A percentile compares a stretch with the other conserved stretches of the same genome.
These are phyloP conservation scores for Cryptops parisi DNA, from an alignment of 2,888 invertebrate species.

Conservation along the genomic window DNA sequence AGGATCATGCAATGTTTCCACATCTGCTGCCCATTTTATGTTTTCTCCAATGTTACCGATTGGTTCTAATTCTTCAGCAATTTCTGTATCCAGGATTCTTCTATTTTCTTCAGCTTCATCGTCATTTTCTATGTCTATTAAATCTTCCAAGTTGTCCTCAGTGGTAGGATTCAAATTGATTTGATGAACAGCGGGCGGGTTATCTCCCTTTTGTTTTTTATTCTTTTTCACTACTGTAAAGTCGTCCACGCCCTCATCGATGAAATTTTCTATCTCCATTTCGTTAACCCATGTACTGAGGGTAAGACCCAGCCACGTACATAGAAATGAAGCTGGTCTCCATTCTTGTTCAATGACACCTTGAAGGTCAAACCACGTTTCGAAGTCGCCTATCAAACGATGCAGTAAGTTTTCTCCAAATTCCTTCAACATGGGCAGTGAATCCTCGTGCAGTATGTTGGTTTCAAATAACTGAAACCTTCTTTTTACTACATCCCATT, in stretches of 20 bases:
- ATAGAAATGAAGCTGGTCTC: constrained; percentile 4
- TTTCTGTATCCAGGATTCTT: not conserved
- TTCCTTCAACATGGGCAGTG: not conserved
- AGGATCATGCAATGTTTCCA: constrained; percentile 1
- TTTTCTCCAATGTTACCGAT: not conserved
- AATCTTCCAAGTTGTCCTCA: not conserved
- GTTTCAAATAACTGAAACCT: not conserved
- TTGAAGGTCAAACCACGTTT: not conserved
- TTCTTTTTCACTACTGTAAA: not conserved
- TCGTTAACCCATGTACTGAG: constrained; percentile 1
- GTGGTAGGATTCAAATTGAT: not conserved
- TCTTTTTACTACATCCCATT: not conserved
- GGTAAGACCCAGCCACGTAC: constrained; percentile 5
- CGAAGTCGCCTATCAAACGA: not conserved
- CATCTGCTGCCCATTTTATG: not conserved
- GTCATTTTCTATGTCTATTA: constrained; percentile 7
- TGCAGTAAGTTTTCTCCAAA: not conserved
- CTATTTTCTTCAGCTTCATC: constrained; percentile 1
- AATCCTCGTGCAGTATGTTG: not conserved
- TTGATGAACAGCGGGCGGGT: not conserved
- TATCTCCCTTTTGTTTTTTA: not conserved
- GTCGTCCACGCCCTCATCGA: not conserved
- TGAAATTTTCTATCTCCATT: not conserved
- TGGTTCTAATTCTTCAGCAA: constrained; percentile 7
- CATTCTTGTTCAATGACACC: not conserved